These are phyloP conservation scores for Oreotrochilus melanogaster DNA, from an alignment of 2,113 vertebrate genomes.

Conservation along the genomic window DNA sequence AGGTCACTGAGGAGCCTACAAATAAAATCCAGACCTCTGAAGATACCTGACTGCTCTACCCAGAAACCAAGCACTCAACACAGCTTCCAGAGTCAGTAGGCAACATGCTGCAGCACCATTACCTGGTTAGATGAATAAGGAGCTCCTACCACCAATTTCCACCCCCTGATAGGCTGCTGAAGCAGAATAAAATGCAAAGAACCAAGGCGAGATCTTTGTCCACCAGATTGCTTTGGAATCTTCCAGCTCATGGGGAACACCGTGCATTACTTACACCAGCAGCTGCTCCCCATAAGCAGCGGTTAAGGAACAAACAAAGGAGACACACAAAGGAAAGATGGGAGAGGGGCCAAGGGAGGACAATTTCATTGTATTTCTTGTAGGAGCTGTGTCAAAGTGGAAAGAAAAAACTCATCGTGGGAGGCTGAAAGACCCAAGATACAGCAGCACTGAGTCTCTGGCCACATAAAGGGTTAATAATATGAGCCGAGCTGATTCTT, in stretches of 20 bases:
- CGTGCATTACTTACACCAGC: neutral
- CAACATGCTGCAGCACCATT: neutral
- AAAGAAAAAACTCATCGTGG: neutral
- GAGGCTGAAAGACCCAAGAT: neutral
- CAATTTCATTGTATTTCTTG: neutral
- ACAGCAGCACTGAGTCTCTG: neutral
- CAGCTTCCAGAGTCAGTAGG: neutral
- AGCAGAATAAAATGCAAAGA: neutral
- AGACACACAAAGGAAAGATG: neutral
- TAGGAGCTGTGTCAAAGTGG: neutral
- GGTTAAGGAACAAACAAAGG: neutral
- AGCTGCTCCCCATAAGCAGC: neutral
- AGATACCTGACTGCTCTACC: neutral
- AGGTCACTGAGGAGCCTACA: neutral
- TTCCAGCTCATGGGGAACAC: neutral
- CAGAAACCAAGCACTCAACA: neutral
- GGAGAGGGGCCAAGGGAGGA: neutral
- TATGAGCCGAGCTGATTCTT: neutral
- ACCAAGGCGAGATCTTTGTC: neutral
- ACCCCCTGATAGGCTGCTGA: neutral
- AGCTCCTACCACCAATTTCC: neutral
- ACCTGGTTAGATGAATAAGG: neutral
- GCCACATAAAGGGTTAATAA: constrained; percentile 14
- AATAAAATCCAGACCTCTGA: neutral
- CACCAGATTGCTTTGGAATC: neutral